Conservation (phyloP, 2,113 vertebrate genomes). For the Vulpes vulpes region DNA sequence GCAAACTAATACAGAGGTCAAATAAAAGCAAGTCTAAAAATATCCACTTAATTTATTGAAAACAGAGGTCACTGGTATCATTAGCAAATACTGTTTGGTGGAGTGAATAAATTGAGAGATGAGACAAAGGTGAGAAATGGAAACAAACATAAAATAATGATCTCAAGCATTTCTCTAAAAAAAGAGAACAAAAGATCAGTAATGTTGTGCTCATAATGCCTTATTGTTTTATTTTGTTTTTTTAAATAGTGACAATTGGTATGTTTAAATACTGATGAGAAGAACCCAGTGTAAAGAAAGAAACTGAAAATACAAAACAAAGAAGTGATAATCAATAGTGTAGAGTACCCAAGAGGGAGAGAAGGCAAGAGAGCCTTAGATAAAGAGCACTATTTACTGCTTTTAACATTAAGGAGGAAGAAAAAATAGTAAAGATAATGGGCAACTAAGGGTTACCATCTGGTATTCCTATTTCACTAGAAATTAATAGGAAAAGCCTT, state of each 20-base stretch:
- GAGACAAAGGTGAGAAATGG: neutral
- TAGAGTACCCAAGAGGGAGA: neutral
- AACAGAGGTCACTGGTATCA: neutral
- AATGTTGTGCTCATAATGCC: neutral
- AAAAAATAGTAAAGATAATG: neutral
- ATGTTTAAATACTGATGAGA: neutral
- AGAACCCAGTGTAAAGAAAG: neutral
- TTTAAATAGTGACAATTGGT: neutral
- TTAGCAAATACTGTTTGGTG: neutral
- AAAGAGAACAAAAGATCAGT: neutral
- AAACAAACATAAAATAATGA: constrained; percentile 7
- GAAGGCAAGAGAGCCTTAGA: neutral
- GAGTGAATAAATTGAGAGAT: neutral
- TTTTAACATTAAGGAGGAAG: neutral
- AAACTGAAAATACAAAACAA: neutral
- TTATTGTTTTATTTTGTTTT: neutral
- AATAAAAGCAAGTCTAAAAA: constrained; percentile 29
- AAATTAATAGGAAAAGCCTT: neutral
- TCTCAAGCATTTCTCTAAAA: neutral
- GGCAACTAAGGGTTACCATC: neutral
- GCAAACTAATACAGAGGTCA: neutral
- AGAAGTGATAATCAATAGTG: neutral
- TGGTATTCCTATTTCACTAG: neutral
- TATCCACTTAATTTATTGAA: neutral
- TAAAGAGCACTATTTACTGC: neutral